phyloP scores from a whole-genome alignment of 2,888 invertebrate species.

The Oligia strigilis region DNA sequence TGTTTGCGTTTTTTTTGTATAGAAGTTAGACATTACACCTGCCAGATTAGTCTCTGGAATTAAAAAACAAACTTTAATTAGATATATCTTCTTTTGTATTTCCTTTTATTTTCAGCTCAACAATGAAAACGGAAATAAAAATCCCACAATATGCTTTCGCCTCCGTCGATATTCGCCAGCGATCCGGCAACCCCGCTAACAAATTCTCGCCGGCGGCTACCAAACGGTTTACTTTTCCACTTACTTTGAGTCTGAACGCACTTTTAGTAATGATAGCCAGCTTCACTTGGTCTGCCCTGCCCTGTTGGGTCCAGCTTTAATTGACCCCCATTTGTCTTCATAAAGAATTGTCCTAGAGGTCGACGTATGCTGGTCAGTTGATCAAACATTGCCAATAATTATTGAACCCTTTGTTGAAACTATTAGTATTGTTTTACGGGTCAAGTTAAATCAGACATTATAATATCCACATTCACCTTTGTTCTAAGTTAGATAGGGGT shows the following conservation, averaged over 20 bases:
- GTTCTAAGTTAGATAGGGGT: neutral
- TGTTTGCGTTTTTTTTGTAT: no score
- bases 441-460: slow-evolving; percentile 2
- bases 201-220: slow-evolving; percentile 49
- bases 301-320: neutral
- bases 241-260: slow-evolving; percentile 54
- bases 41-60: no score
- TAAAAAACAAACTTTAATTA: neutral
- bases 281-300: slow-evolving; percentile 30
- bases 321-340: slow-evolving; percentile 2
- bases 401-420: neutral
- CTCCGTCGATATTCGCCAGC: slow-evolving; percentile 35
- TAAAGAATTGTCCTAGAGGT: neutral
- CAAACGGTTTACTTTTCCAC: slow-evolving; percentile 55
- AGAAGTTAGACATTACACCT: no score
- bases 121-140: neutral
- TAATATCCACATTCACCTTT: neutral
- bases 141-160: neutral
- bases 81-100: neutral
- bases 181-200: slow-evolving; percentile 18
- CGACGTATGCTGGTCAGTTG: neutral
- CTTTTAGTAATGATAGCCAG: slow-evolving; percentile 55
- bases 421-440: neutral
- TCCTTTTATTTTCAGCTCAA: neutral
- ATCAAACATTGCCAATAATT: neutral